Evolutionary conservation across 2,888 invertebrate species (phyloP), one percentile per base, ranked within the genome.

Genomic region (Himalopsyche kuldschensis): DNA sequence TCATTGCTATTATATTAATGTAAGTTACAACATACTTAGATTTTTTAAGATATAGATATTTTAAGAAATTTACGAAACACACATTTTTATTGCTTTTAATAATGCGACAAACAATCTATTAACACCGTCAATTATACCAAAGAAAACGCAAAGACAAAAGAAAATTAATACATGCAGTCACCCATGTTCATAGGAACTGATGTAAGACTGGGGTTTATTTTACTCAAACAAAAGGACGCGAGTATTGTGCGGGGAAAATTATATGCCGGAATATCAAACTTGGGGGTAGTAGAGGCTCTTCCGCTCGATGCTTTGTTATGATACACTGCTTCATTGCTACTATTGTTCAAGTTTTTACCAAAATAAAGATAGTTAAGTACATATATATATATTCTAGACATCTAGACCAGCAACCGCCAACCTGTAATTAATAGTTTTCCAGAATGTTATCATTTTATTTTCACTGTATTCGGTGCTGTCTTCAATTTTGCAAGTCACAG

Each of bases 211-310:
- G 55, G 80, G 80, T 41, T 41, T 77, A 84, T 84, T 84, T 77
- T 77, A 82, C 82, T 82, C 55, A 69, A 32, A 82, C 82, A 84
- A 84, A 69, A 82, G 75, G 80, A 69, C 47, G 35, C 46, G 82
- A 82, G 82, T 80, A 83, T 78, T 81, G 78, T 79, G 32, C 41
- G 47, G 78, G 41, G 82, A 81, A 84, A 82, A 84, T 84, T 84
- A 81, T 84, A 81, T 46, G 81, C 79, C 69, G 48, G 80, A 82
- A 84, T 84, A 84, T 82, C 76, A 84, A 75, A 83, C 81, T 84
- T 82, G 79, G 81, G 77, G 75, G 78, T 83, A 81, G 82, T 79
- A 82, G 20, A 69, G 69, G 4, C 24, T 78, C 81, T 84, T 83
- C 84, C 84, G 80, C 32, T 75, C 82, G 46, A 78, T 77, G 80